Conservation (phyloP, 2,888 invertebrate species). For the Lacanobia wlatinum region DNA sequence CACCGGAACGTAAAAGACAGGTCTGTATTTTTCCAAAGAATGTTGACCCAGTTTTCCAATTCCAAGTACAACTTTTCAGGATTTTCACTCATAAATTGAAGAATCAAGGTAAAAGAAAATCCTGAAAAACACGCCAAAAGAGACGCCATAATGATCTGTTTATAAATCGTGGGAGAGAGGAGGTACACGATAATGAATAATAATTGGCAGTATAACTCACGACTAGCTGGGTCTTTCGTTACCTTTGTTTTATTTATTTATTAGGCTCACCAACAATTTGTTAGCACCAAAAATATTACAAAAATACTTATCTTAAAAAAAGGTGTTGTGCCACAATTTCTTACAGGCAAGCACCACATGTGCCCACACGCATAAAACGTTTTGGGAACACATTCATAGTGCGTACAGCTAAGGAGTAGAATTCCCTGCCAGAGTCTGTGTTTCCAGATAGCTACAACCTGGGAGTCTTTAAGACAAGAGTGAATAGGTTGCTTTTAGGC, state of each 20-base stretch:
- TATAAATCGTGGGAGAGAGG: slow-evolving; percentile 7
- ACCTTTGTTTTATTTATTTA: slow-evolving; percentile 17
- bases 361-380: too few relatives aligned
- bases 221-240: not conserved
- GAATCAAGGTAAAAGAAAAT: not conserved
- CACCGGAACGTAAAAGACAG: not conserved
- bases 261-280: too few relatives aligned
- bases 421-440: too few relatives aligned
- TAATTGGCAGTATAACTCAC: slow-evolving; percentile 16
- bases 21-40: not conserved
- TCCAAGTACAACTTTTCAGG: not conserved
- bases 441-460: too few relatives aligned
- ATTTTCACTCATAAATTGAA: slow-evolving; percentile 4
- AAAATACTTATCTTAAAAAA: too few relatives aligned
- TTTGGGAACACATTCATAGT: too few relatives aligned
- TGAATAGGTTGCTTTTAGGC: too few relatives aligned
- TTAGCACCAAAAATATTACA: too few relatives aligned
- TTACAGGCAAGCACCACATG: too few relatives aligned
- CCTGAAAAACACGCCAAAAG: slow-evolving; percentile 23
- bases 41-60: slow-evolving; percentile 22
- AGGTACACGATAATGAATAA: slow-evolving; percentile 19
- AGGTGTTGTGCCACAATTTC: too few relatives aligned
- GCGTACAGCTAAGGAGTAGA: too few relatives aligned
- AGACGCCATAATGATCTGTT: slow-evolving; percentile 29
- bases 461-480: too few relatives aligned